Evolutionary conservation across 2,113 vertebrate genomes (phyloP).

Genomic region (Cichladusa arquata): DNA sequence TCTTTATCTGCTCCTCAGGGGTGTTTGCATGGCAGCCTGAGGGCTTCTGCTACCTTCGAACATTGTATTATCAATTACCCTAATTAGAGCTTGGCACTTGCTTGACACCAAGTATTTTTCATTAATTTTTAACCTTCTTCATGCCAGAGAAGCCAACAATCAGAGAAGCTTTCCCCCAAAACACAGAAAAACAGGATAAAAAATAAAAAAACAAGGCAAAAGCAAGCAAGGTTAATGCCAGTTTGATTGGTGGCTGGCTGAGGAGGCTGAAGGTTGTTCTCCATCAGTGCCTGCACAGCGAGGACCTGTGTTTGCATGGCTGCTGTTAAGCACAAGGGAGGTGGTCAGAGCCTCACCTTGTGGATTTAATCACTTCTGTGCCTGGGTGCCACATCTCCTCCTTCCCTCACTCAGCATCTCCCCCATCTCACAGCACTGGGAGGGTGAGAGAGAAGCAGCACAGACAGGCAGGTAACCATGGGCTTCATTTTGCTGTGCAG

Average conservation of each 20-base stretch:
- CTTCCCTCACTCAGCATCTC: neutral
- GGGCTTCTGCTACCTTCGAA: neutral
- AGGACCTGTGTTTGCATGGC: neutral
- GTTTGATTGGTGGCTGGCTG: slow-evolving; percentile 44
- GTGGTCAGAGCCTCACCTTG: neutral
- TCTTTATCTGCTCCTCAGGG: slow-evolving; percentile 27
- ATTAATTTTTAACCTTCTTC: slow-evolving; percentile 20
- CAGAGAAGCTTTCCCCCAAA: neutral
- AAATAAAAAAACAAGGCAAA: neutral
- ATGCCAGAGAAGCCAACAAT: neutral
- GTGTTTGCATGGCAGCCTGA: slow-evolving; percentile 20
- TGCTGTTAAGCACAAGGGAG: neutral
- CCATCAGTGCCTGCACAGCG: neutral
- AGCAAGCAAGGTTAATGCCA: slow-evolving; percentile 30
- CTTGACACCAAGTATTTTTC: slow-evolving; percentile 12
- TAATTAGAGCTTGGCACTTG: slow-evolving; percentile 38
- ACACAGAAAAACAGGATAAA: neutral
- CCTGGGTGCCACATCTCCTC: neutral
- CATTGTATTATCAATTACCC: slow-evolving; percentile 42
- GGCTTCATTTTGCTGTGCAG: neutral
- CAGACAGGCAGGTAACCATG: neutral
- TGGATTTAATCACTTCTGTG: slow-evolving; percentile 23
- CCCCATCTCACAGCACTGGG: neutral
- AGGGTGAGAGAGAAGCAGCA: neutral
- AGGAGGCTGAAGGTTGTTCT: slow-evolving; percentile 28